phyloP scores from a whole-genome alignment of 2,113 vertebrate genomes.

The Chaetodon trifascialis region DNA sequence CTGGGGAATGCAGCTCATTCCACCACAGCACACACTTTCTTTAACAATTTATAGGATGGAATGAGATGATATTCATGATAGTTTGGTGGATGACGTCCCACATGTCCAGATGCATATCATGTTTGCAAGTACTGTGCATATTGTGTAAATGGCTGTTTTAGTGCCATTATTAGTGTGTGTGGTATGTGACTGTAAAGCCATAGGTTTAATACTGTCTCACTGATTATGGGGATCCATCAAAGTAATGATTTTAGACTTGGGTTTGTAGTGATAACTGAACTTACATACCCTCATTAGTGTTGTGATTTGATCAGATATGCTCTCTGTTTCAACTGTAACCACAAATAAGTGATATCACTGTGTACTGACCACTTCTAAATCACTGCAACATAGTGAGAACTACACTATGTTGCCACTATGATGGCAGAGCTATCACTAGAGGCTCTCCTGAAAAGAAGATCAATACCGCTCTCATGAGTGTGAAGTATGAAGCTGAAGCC shows the following conservation, averaged over 20 bases:
- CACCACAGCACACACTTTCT: constrained; percentile 2
- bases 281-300: neutral
- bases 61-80: constrained; percentile 5
- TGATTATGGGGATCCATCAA: neutral
- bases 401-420: too few species aligned
- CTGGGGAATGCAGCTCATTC: neutral
- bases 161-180: neutral
- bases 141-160: neutral
- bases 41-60: constrained; percentile 28
- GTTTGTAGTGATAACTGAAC: neutral
- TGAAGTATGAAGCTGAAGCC: too few species aligned
- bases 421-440: too few species aligned
- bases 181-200: neutral
- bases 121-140: neutral
- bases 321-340: neutral
- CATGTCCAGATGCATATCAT: neutral
- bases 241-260: neutral
- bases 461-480: too few species aligned
- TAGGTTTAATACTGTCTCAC: neutral
- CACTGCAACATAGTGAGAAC: too few species aligned
- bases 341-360: too few species aligned
- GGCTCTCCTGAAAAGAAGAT: too few species aligned
- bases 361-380: too few species aligned
- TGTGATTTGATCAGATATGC: neutral
- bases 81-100: too few species aligned